These are phyloP conservation scores for Drosophila atripex DNA, from an alignment of 2,888 invertebrate species.

Conservation along the genomic window DNA sequence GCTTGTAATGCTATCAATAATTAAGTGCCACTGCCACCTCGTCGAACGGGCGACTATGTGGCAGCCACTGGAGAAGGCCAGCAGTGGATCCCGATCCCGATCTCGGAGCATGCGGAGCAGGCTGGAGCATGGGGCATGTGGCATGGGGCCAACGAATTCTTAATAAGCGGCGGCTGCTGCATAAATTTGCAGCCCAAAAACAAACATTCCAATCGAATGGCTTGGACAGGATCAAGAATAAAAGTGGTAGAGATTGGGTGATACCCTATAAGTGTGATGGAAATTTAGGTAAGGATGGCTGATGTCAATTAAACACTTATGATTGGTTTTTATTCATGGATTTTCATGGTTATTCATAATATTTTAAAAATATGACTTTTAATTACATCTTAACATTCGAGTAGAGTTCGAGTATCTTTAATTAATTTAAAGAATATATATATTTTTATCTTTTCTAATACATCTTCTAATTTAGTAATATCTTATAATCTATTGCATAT, in stretches of 20 bases:
- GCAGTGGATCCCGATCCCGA: slow-evolving; percentile 3
- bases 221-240: neutral
- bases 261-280: neutral
- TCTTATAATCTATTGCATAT: too few species aligned
- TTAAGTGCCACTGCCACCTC: slow-evolving; percentile 77
- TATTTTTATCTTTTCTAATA: too few species aligned
- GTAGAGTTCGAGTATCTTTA: too few species aligned
- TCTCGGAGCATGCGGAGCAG: slow-evolving; percentile 15
- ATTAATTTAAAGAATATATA: too few species aligned
- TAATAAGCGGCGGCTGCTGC: slow-evolving; percentile 78
- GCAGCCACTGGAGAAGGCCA: slow-evolving; percentile 12
- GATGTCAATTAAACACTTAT: too few species aligned
- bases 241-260: neutral
- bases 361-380: too few species aligned
- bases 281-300: too few species aligned
- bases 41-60: slow-evolving; percentile 39
- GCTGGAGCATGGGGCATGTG: slow-evolving; percentile 26
- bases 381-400: too few species aligned
- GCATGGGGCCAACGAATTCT: slow-evolving; percentile 57
- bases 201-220: slow-evolving; percentile 39
- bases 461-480: too few species aligned
- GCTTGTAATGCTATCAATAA: slow-evolving; percentile 78
- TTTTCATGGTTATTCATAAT: too few species aligned
- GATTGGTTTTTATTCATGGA: too few species aligned
- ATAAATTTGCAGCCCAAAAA: slow-evolving; percentile 69